Evolutionary conservation across 2,113 vertebrate species (phyloP).

Genomic region (Siniperca chuatsi): DNA sequence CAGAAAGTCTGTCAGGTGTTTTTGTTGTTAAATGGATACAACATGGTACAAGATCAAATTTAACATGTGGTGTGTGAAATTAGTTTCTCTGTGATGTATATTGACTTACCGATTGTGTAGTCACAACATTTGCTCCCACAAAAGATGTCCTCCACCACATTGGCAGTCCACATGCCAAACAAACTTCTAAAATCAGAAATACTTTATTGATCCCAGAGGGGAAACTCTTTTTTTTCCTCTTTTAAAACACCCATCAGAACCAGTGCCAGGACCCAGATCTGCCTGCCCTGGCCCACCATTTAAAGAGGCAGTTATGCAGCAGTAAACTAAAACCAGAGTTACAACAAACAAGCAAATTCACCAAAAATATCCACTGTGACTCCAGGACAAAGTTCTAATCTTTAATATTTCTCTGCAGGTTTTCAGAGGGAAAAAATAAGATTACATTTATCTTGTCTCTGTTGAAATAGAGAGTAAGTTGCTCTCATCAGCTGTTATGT

Average conservation of each 20-base stretch:
- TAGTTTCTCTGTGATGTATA: neutral
- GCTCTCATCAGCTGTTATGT: neutral
- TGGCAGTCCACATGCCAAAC: constrained; percentile 51
- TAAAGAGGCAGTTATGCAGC: neutral
- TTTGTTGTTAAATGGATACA: neutral
- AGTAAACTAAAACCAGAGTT: neutral
- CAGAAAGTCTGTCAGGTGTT: neutral
- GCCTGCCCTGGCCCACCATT: constrained; percentile 38
- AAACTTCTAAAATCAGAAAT: neutral
- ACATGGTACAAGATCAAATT: neutral
- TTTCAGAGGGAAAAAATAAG: neutral
- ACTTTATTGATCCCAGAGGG: too few relatives aligned
- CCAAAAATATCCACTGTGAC: neutral
- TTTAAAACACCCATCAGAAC: constrained; percentile 43
- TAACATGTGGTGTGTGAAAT: neutral
- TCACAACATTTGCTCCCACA: constrained; percentile 56
- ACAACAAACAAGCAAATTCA: neutral
- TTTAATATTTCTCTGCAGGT: neutral
- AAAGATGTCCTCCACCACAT: constrained; percentile 59
- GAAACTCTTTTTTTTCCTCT: too few relatives aligned
- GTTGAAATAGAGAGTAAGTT: neutral
- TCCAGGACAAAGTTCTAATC: neutral
- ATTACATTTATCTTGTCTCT: neutral
- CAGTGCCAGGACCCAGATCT: constrained; percentile 39
- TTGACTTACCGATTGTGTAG: constrained; percentile 48